Base-by-base conservation (phyloP, 35 echinoderm and acorn worm genomes). In the Hemicentrotus pulcherrimus region DNA sequence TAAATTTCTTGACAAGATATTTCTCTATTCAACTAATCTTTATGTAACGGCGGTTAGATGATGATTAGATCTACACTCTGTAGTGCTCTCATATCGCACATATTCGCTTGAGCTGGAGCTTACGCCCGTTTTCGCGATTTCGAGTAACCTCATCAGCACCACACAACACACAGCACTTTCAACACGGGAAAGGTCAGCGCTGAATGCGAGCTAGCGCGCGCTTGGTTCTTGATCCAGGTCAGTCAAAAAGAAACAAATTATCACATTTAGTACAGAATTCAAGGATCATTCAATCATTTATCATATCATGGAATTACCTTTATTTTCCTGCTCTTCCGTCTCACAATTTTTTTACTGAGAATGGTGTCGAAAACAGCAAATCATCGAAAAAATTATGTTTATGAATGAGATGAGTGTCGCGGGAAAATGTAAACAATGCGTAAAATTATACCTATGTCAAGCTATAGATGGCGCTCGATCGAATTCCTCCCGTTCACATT, bases 361-460 rank as follows among this genome's bases (percentile, higher is more conserved):
- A 78, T 78, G 0, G 65, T 22, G 65, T 24, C 19, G 4, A 28
- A 22, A 78, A 78, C 65, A n/a, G 65, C 22, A 78, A 78, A 78
- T 22, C 65, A 78, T 28, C 19, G 28, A 41, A 41, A n/a, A n/a
- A 28, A 78, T 28, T 78, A 78, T n/a, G 19, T 28, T 71, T 71
- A 55, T 55, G 10, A 55, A 55, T 55, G 50, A 55, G 50, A 71
- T 78, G 65, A 78, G 65, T 78, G 65, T 78, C 65, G 65, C 65
- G 65, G 65, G 65, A 78, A 55, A 78, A 78, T 78, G 65, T 78
- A 78, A 78, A 78, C 65, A 78, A 78, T 78, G 65, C 65, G 65
- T 78, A 78, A 78, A 78, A n/a, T 78, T 78, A 6, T 5, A 78
- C 65, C n/a, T 18, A 7, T 8, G 18, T 28, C 19, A 24, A n/a